A percentile compares a stretch with the other conserved stretches of the same genome.
Conservation (phyloP, 2,797 vertebrate species). For the Hyperoplus immaculatus region DNA sequence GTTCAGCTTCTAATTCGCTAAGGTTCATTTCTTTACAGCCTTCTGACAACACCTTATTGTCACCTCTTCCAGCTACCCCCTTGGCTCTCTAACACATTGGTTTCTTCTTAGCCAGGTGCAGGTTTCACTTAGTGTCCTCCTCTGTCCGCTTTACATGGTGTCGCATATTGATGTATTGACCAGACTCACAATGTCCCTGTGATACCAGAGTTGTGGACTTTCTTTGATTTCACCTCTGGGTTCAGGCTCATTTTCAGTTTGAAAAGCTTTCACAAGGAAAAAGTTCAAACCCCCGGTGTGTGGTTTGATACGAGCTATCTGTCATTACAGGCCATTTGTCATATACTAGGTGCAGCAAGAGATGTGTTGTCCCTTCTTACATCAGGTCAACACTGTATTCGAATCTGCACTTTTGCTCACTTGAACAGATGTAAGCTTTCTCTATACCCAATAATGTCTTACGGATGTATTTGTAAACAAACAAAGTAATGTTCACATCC, state of each 20-base stretch:
- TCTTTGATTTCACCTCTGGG: not conserved
- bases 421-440: not conserved
- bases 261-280: not conserved
- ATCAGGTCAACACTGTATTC: not conserved
- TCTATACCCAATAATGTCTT: not conserved
- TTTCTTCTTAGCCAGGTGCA: not conserved
- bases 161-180: not conserved
- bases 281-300: too few species aligned
- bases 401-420: not conserved
- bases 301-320: not conserved
- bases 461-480: not conserved
- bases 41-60: not conserved
- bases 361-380: not conserved
- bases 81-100: not conserved
- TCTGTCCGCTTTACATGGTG: not conserved
- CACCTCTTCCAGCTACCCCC: not conserved
- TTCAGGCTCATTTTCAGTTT: not conserved
- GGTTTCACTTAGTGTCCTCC: not conserved
- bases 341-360: too few species aligned
- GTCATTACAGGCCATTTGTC: not conserved
- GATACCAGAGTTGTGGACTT: not conserved
- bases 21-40: slow-evolving; percentile 3
- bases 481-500: not conserved
- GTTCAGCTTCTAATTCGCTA: slow-evolving; percentile 10
- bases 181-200: not conserved